Conservation (phyloP, 2,113 vertebrate species). For the Ibidorhyncha struthersii region DNA sequence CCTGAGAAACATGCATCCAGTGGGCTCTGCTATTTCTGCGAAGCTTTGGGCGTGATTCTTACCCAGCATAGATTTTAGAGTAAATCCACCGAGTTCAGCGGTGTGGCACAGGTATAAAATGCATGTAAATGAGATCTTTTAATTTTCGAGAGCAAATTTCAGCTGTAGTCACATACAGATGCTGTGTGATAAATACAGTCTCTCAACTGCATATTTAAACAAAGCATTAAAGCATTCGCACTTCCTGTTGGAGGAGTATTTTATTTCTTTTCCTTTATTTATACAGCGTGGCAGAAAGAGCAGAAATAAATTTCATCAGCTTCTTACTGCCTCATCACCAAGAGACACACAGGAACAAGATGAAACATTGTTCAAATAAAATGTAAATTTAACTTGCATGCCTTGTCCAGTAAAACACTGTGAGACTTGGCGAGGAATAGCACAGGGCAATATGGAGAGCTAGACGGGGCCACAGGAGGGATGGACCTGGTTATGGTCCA, state of each 20-base stretch:
- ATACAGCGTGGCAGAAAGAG: conserved; percentile 13
- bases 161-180: background rate
- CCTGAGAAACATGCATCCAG: background rate
- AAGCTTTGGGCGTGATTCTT: background rate
- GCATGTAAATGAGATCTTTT: background rate
- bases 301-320: conserved; percentile 48
- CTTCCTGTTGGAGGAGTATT: conserved; percentile 64
- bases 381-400: conserved; percentile 29
- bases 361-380: conserved; percentile 58
- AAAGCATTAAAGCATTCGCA: conserved; percentile 46
- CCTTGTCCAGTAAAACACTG: conserved; percentile 23
- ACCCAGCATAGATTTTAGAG: background rate
- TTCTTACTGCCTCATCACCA: conserved; percentile 35
- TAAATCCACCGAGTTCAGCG: background rate
- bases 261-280: conserved; percentile 43
- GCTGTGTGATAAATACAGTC: conserved; percentile 53
- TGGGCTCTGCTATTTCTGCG: background rate
- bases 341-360: conserved; percentile 39
- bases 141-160: background rate
- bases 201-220: conserved; percentile 58
- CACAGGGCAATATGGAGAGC: background rate
- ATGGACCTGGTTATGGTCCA: background rate
- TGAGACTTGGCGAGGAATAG: background rate
- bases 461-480: background rate
- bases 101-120: background rate